Conservation (phyloP, 2,888 invertebrate species). For the Scaeva pyrastri region DNA sequence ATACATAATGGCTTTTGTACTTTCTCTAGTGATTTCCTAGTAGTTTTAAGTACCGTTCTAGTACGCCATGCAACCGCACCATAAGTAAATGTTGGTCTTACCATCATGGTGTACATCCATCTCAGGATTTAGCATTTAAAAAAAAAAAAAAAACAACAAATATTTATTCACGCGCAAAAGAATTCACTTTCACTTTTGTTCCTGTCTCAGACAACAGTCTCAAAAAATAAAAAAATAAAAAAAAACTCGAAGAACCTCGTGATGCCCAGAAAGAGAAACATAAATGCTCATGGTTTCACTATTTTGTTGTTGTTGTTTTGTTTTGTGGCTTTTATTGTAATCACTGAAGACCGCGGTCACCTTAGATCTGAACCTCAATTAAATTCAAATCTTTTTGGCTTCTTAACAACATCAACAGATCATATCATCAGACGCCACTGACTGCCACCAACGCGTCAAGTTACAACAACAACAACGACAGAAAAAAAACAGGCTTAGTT, state of each 20-base stretch:
- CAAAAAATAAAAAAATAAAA: background rate
- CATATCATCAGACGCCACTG: constrained; percentile 8
- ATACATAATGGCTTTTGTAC: too few species aligned
- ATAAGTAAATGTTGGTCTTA: too few species aligned
- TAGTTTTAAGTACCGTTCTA: too few species aligned
- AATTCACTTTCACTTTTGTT: constrained; percentile 43
- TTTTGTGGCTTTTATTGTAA: background rate
- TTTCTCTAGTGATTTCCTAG: too few species aligned
- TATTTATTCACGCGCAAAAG: constrained; percentile 38
- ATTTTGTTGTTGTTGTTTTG: background rate
- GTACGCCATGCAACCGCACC: too few species aligned
- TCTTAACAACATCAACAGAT: constrained; percentile 26
- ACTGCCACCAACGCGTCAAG: background rate
- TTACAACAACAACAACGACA: too few species aligned
- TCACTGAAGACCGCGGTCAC: constrained; percentile 24
- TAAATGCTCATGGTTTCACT: constrained; percentile 22
- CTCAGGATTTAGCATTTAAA: background rate
- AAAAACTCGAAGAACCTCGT: background rate
- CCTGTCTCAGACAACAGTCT: constrained; percentile 15
- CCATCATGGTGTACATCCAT: too few species aligned
- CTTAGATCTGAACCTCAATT: constrained; percentile 56
- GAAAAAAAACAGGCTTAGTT: background rate
- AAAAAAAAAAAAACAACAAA: constrained; percentile 20
- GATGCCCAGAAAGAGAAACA: background rate
- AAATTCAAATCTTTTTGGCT: constrained; percentile 36